Evolutionary conservation across 2,888 invertebrate genomes (phyloP).

Genomic region (Hyppa rectilinea): DNA sequence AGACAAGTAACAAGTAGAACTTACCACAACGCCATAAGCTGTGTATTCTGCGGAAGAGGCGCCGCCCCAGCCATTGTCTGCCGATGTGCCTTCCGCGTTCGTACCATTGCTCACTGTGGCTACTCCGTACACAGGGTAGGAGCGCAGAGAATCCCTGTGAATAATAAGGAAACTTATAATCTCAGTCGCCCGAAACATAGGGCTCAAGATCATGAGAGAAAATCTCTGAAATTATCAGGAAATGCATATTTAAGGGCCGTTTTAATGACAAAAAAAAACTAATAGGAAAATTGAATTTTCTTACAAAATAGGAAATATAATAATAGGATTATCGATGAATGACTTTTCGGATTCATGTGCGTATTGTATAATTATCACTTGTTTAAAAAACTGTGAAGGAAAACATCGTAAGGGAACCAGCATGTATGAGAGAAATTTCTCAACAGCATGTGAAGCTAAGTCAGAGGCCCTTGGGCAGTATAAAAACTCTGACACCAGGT

Average conservation of each 20-base stretch:
- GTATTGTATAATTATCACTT: too few relatives aligned
- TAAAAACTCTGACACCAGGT: too few relatives aligned
- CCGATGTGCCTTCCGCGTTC: slow-evolving; percentile 70
- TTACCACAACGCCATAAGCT: slow-evolving; percentile 82
- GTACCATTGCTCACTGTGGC: slow-evolving; percentile 83
- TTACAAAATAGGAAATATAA: not conserved
- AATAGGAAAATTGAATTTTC: not conserved
- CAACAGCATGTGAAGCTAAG: too few relatives aligned
- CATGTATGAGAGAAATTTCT: too few relatives aligned
- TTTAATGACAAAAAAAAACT: not conserved
- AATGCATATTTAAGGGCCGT: not conserved
- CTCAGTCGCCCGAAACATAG: not conserved
- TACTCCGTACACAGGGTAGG: slow-evolving; percentile 90
- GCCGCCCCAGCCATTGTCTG: slow-evolving; percentile 81
- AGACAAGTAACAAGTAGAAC: slow-evolving; percentile 32
- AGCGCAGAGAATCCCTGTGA: slow-evolving; percentile 93
- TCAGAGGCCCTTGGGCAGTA: too few relatives aligned
- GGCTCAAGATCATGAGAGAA: not conserved
- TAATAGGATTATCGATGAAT: too few relatives aligned
- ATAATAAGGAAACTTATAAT: not conserved
- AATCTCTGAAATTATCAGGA: not conserved
- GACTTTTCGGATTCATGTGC: too few relatives aligned
- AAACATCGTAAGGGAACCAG: too few relatives aligned
- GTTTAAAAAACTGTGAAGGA: too few relatives aligned
- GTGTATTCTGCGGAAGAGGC: slow-evolving; percentile 90